These are phyloP conservation scores for Myanophis thanlyinensis DNA, from an alignment of 2,113 vertebrate genomes.

Conservation along the genomic window DNA sequence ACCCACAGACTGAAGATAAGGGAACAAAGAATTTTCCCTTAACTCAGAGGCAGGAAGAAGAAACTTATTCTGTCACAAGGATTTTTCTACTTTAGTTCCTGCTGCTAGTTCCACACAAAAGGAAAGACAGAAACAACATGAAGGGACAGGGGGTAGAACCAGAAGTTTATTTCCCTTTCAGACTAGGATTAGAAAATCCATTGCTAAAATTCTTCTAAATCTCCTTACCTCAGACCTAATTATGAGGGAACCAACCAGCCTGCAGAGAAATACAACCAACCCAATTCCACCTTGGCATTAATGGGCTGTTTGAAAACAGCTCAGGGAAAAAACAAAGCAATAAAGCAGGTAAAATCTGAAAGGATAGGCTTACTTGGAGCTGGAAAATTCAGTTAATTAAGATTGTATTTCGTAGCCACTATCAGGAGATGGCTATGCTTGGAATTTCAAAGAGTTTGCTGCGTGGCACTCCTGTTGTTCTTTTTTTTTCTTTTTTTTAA, in stretches of 20 bases:
- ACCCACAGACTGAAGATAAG: neutral
- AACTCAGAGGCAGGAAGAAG: neutral
- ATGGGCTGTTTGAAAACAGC: rapidly evolving
- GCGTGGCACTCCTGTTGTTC: too few species aligned
- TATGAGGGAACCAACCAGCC: neutral
- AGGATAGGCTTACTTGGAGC: neutral
- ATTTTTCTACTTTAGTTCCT: neutral
- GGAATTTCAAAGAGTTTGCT: neutral
- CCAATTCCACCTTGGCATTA: neutral
- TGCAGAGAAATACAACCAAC: neutral
- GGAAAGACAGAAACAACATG: neutral
- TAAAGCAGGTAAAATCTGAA: neutral
- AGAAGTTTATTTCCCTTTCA: rapidly evolving
- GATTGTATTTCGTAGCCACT: neutral
- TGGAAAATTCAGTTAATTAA: conserved; percentile 1
- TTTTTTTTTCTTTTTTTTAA: neutral
- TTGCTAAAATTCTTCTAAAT: conserved; percentile 13
- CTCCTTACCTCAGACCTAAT: conserved; percentile 6
- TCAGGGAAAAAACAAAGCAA: neutral
- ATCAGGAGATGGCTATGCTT: neutral
- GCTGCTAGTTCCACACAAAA: conserved; percentile 1
- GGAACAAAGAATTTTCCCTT: neutral
- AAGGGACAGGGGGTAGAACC: neutral
- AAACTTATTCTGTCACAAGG: neutral
- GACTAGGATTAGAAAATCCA: conserved; percentile 26